Conservation (phyloP, 2,888 invertebrate species). For the Marronus borbonicus region DNA sequence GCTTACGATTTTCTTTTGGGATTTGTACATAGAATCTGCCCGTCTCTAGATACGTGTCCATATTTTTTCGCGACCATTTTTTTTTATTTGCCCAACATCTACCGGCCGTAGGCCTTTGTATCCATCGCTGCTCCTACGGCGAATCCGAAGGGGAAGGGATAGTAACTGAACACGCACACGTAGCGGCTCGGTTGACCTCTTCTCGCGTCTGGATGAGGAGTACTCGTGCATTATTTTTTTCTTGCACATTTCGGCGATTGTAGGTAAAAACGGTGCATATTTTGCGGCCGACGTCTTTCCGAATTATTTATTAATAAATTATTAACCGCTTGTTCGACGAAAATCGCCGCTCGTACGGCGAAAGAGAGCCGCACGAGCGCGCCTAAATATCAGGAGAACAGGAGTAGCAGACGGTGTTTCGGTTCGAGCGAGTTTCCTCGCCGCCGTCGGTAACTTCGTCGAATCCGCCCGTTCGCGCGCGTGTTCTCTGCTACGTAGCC, state of each 20-base stretch:
- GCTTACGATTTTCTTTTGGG: background rate
- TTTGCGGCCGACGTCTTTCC: slow-evolving; percentile 28
- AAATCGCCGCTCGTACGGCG: slow-evolving; percentile 25
- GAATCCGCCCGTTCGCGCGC: background rate
- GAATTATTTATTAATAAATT: slow-evolving; percentile 50
- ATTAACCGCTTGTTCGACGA: slow-evolving; percentile 23
- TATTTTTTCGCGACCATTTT: background rate
- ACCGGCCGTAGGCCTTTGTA: slow-evolving; percentile 4
- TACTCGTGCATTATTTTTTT: slow-evolving; percentile 24
- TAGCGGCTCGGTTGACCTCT: slow-evolving; percentile 33
- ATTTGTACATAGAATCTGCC: background rate
- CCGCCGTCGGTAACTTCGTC: background rate
- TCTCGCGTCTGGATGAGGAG: slow-evolving; percentile 22
- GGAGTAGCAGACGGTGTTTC: slow-evolving; percentile 54
- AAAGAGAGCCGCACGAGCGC: slow-evolving; percentile 59
- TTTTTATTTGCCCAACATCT: background rate
- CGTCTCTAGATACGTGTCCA: background rate
- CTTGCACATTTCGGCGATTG: slow-evolving; percentile 39
- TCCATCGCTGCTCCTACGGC: background rate
- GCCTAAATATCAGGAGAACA: slow-evolving; percentile 69
- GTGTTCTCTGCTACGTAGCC: background rate
- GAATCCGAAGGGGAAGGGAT: slow-evolving; percentile 37
- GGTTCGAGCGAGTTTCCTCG: slow-evolving; percentile 1
- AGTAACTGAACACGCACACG: background rate
- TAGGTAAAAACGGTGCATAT: slow-evolving; percentile 37